Conservation (phyloP, 1,140 invertebrate species). For the Amyelois transitella region DNA sequence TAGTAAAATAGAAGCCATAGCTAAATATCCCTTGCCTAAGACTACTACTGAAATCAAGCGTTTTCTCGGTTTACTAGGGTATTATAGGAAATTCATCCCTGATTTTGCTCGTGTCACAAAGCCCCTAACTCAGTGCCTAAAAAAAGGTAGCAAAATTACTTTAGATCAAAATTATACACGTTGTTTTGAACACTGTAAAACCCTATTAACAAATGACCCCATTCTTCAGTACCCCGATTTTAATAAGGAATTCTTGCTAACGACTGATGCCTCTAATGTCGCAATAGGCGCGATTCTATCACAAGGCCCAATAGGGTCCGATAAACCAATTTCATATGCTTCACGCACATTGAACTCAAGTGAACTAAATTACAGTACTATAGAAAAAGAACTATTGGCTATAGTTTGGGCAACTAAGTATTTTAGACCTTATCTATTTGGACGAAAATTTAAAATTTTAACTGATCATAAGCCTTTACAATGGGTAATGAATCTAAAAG, state of each 20-base stretch:
- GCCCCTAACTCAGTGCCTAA: not conserved
- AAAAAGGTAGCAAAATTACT: not conserved
- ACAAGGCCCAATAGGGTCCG: too few relatives aligned
- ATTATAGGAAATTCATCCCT: not conserved
- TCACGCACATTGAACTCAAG: not conserved
- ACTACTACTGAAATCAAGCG: not conserved
- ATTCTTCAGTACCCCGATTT: not conserved
- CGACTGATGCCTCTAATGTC: too few relatives aligned
- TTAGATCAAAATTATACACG: too few relatives aligned
- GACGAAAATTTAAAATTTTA: not conserved
- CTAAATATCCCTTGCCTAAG: not conserved
- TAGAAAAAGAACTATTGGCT: not conserved
- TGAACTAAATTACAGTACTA: not conserved
- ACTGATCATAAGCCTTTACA: not conserved
- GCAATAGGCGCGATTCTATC: too few relatives aligned
- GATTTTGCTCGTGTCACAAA: not conserved
- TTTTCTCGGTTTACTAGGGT: not conserved
- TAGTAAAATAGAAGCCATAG: too few relatives aligned
- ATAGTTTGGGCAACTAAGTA: not conserved
- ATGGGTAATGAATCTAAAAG: not conserved
- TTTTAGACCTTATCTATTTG: not conserved
- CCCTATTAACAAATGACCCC: too few relatives aligned
- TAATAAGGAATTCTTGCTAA: too few relatives aligned
- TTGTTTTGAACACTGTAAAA: too few relatives aligned
- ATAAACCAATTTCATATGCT: too few relatives aligned